Evolutionary conservation across 2,113 vertebrate species (phyloP), one percentile per base, ranked within the genome.

Genomic region (Rhea pennata): DNA sequence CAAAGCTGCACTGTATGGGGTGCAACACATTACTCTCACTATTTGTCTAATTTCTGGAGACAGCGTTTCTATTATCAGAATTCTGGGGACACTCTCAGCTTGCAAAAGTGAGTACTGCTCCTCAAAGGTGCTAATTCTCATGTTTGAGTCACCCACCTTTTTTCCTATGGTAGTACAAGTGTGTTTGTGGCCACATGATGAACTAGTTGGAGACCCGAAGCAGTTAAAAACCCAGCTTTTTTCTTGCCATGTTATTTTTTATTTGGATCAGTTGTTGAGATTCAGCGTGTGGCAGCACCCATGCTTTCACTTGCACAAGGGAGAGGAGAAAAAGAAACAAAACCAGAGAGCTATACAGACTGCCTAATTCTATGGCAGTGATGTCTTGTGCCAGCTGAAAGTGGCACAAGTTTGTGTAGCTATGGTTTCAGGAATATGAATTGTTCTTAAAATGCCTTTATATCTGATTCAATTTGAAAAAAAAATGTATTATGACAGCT

Each of bases 1-100:
- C 66, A 84, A 58, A 48, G 53, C 10, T 19, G 26, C 29, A 19
- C 4, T 89, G 65, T 0, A 0, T 5, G 44, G 17, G 71, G 29
- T 36, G 16, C 15, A 51, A 61, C 17, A 65, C 4, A 26, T 12
- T 84, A 17, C 67, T 75, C 69, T 53, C 5, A 73, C 31, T 83
- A 15, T 61, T 69, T 74, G 23, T 78, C 31, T 82, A 64, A n/a
- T 88, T 87, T 88, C 70, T 79, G 39, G 61, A 12, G 31, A 67
- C 22, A 78, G 26, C 6, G 62, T 69, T 84, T 53, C 56, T 73
- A 31, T n/a, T 62, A 33, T 13, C 2, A 5, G n/a, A 72, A 15
- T 66, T 56, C 23, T 40, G 72, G 70, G 39, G 58, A 73, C 8
- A 36, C 7, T 8, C 67, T 71, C 73, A 91, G 27, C 39, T 93